Base-by-base conservation (phyloP, 2,888 invertebrate species). In the Cephus spinipes region DNA sequence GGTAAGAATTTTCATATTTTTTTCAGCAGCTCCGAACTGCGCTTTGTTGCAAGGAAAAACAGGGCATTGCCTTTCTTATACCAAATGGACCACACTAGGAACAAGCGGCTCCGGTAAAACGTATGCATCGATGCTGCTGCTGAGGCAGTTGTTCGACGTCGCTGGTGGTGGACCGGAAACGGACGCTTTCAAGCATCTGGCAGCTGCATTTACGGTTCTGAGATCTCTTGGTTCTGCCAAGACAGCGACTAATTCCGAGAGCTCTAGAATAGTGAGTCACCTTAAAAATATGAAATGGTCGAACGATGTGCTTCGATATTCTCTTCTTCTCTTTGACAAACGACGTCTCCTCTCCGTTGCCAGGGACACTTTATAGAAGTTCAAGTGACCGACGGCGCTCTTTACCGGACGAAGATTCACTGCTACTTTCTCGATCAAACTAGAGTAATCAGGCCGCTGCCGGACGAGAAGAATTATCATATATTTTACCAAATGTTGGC, bases 401-500 rank as follows among this genome's bases (percentile, higher is more conserved):
- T 98, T 77, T 98, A 98, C 92, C 95, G 98, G 89, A 98, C 98
- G 69, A 98, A 98, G 93, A 98, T 98, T 88, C 98, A 98, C 92
- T 98, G 98, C 92, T 98, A 98, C 92, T 98, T 98, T 92, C 93
- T 98, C 89, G 98, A 98, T 91, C 97, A 98, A 93, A 97, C 97
- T 75, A 94, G 98, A 81, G 98, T 98, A 77, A 97, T 98, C 84
- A 94, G 95, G 68, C 97, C 97, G 33, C 93, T 97, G 85, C 94
- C 96, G 30, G 95, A 95, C 88, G 98, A 98, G 92, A 97, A 97
- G 91, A 98, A 98, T 93, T 98, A 98, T 92, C 98, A 98, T 92
- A 98, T 98, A 87, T 98, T 98, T 93, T 98, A 98, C 93, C 98
- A 98, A 93, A 96, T 98, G 95, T 92, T 97, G 76, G 97, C 98